Conservation (phyloP, 2,888 invertebrate species). For the Ectemnius cavifrons region DNA sequence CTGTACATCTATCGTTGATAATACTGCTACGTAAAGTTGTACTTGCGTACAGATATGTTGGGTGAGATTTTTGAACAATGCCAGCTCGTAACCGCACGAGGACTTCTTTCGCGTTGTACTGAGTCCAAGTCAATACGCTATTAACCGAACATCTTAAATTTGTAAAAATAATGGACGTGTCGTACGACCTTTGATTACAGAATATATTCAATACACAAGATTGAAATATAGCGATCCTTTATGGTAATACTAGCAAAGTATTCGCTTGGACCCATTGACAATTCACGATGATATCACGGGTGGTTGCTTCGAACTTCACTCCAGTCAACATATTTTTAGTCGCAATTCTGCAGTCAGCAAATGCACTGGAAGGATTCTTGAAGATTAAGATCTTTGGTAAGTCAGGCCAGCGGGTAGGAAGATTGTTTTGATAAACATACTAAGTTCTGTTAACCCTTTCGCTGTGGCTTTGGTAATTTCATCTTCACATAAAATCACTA, state of each 20-base stretch:
- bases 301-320: neutral
- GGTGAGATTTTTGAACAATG: conserved; percentile 22
- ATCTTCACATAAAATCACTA: no score
- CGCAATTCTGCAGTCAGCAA: conserved; percentile 2
- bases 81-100: conserved; percentile 4
- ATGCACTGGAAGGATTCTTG: conserved; percentile 2
- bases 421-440: no score
- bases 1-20: conserved; percentile 35
- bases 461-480: neutral
- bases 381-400: neutral
- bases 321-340: neutral
- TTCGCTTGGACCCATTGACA: neutral
- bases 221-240: conserved; percentile 6
- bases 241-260: neutral
- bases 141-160: no score
- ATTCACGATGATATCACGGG: neutral
- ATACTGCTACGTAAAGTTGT: conserved; percentile 38
- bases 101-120: neutral
- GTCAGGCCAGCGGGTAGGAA: neutral
- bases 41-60: conserved; percentile 20
- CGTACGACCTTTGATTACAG: conserved; percentile 33
- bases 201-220: conserved; percentile 20
- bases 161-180: no score
- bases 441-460: neutral
- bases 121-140: no score